A percentile compares a stretch with the other conserved stretches of the same genome.
Conservation (phyloP, 2,888 invertebrate genomes). For the Pelosia muscerda region DNA sequence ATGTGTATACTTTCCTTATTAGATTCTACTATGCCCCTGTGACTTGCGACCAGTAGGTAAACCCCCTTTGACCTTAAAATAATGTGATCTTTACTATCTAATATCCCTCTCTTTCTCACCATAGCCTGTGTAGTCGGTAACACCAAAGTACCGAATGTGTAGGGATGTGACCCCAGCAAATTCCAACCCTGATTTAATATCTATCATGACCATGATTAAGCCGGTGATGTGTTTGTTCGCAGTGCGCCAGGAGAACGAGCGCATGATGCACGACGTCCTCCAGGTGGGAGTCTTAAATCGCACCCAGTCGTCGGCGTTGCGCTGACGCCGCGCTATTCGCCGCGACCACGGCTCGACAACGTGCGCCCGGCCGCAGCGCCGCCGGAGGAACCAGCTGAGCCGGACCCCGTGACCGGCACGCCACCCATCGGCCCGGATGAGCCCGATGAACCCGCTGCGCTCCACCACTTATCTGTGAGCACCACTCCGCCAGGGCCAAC, state of each 20-base stretch:
- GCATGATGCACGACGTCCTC: constrained; percentile 92
- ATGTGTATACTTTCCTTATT: constrained; percentile 47
- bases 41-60: constrained; percentile 36
- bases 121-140: constrained; percentile 30
- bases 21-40: constrained; percentile 41
- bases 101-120: constrained; percentile 18
- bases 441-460: constrained; percentile 54
- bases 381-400: constrained; percentile 75
- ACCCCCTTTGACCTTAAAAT: constrained; percentile 26
- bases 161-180: constrained; percentile 54
- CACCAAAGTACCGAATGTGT: constrained; percentile 32
- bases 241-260: constrained; percentile 96
- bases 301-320: constrained; percentile 86
- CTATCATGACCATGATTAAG: constrained; percentile 68
- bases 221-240: constrained; percentile 79
- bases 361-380: constrained; percentile 82
- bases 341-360: constrained; percentile 80
- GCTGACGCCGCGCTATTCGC: constrained; percentile 86
- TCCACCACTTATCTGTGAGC: constrained; percentile 57
- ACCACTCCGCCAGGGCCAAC: constrained; percentile 45
- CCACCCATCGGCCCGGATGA: constrained; percentile 43
- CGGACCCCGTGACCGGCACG: constrained; percentile 53
- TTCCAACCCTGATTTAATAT: constrained; percentile 43
- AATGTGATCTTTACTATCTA: constrained; percentile 21
- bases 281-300: constrained; percentile 87